phyloP scores from a whole-genome alignment of 1,140 invertebrate genomes.

The Melitaea cinxia region DNA sequence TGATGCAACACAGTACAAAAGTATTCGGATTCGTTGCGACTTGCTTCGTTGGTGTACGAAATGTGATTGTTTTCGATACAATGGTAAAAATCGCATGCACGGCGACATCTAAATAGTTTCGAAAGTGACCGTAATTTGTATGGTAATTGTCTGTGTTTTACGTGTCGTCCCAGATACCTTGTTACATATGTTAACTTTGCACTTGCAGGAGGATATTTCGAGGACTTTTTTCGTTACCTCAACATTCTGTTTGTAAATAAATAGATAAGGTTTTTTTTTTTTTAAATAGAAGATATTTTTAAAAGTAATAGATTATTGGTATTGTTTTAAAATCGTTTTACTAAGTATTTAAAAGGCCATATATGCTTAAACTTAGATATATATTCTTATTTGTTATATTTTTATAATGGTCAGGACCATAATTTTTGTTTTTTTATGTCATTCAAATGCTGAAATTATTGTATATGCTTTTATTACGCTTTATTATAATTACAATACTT shows the following conservation, averaged over 20 bases:
- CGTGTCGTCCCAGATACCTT: constrained; percentile 59
- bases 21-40: constrained; percentile 10
- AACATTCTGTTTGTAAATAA: constrained; percentile 20
- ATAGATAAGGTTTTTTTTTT: not conserved
- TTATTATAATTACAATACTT: too few species aligned
- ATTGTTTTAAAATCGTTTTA: too few species aligned
- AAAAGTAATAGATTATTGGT: too few species aligned
- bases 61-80: constrained; percentile 54
- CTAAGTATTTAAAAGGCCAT: too few species aligned
- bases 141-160: constrained; percentile 66
- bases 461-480: too few species aligned
- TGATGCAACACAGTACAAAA: constrained; percentile 19
- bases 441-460: too few species aligned
- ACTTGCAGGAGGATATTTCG: constrained; percentile 29
- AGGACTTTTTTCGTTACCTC: not conserved
- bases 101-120: constrained; percentile 67
- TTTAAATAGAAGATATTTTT: too few species aligned
- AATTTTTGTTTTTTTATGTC: too few species aligned
- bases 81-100: constrained; percentile 59
- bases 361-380: too few species aligned
- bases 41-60: constrained; percentile 36
- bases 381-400: too few species aligned
- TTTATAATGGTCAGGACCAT: too few species aligned
- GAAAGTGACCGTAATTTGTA: constrained; percentile 76
- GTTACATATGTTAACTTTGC: constrained; percentile 59